Evolutionary conservation across 2,797 vertebrate genomes (phyloP).

Genomic region (Neosilurus hyrtlii): DNA sequence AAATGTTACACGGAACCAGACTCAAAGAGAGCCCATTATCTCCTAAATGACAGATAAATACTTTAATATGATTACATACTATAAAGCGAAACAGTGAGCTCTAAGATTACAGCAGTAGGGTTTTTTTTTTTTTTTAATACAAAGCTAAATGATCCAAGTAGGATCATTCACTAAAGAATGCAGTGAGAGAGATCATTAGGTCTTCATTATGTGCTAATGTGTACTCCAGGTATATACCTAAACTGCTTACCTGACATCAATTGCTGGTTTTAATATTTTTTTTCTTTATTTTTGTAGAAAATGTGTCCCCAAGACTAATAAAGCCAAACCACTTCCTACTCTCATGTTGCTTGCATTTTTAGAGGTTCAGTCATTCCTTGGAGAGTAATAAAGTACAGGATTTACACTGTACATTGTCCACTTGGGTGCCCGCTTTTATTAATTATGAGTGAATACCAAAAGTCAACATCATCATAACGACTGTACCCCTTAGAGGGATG

Average conservation of each 20-base stretch:
- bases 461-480: background rate
- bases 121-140: background rate
- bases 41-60: too few species aligned
- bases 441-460: background rate
- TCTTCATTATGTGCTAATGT: background rate
- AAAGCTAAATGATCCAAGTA: background rate
- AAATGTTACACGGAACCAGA: background rate
- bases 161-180: background rate
- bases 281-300: background rate
- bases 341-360: background rate
- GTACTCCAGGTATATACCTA: background rate
- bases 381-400: background rate
- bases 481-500: background rate
- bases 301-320: slow-evolving; percentile 16
- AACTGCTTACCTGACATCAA: slow-evolving; percentile 10
- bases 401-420: background rate
- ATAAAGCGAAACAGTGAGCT: background rate
- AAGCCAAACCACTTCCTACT: slow-evolving; percentile 24
- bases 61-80: background rate
- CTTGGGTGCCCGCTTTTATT: background rate
- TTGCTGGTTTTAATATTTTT: background rate
- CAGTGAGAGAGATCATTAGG: background rate
- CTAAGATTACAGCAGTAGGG: background rate
- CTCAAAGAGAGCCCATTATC: background rate
- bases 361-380: background rate